Evolutionary conservation across 1,140 invertebrate genomes (phyloP), one percentile per base, ranked within the genome.

Genomic region (Eurosta solidaginis): DNA sequence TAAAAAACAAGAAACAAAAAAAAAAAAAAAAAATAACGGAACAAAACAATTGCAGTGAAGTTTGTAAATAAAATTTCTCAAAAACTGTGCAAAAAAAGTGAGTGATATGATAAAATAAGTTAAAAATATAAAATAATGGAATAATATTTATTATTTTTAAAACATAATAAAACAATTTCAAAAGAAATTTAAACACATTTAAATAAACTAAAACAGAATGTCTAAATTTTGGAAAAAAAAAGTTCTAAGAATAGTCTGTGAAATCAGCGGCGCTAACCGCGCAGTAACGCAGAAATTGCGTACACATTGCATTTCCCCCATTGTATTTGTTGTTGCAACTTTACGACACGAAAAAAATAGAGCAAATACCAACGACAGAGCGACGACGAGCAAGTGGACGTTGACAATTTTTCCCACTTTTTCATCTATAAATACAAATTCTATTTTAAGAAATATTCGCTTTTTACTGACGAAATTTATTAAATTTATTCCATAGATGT

Each of bases 361-460:
- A 10, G 33, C 59, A 42, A 59, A 33, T 29, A 59, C 14, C 29
- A 33, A 20, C 7, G 17, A 68, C 33, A 29, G 40, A 59, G 29
- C 29, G 22, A 20, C 7, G 17, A 68, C 33, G 27, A 68, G 59
- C 36, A 68, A 2, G 12, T 33, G 40, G 36, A 40, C 33, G 33
- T 29, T 68, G 59, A 68, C 59, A 68, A 68, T 68, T 68, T 68
- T 68, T 33, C 33, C 59, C 59, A 68, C 59, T 40, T 68, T 68
- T 20, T 33, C 33, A 20, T 68, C 59, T 68, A 68, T 68, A 68
- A 68, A 68, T 68, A 68, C n/a, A 20, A 33, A 33, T 68, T 40
- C 59, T 68, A 68, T 68, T 68, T 68, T 68, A 68, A 68, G 59
- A 68, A 68, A 68, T 22, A 68, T 68, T 7, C 36, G n/a, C 59